A percentile compares a stretch with the other conserved stretches of the same genome.
Conservation (phyloP, 1,140 invertebrate species). For the Zophobas atratus region DNA sequence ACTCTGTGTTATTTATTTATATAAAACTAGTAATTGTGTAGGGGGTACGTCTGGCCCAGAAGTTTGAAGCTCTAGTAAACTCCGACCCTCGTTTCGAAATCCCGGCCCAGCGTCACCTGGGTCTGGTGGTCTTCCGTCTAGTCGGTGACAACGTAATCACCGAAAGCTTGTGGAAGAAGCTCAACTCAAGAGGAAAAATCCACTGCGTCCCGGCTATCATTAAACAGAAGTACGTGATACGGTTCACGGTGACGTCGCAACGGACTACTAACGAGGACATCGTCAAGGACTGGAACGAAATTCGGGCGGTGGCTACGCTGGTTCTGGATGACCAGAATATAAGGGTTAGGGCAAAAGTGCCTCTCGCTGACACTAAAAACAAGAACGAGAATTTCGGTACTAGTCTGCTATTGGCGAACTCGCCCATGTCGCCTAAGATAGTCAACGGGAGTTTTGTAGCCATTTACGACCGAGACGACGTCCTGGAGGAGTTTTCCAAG, state of each 20-base stretch:
- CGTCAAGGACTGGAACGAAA: constrained; percentile 91
- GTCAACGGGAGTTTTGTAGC: constrained; percentile 97
- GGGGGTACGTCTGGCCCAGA: constrained; percentile 85
- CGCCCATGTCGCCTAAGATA: constrained; percentile 97
- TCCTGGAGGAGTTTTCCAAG: constrained; percentile 84
- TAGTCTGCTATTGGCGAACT: constrained; percentile 92
- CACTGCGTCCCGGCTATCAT: constrained; percentile 95
- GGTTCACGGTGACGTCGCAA: constrained; percentile 94
- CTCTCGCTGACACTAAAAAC: constrained; percentile 84
- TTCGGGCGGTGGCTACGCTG: constrained; percentile 83
- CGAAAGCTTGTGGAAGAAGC: constrained; percentile 87
- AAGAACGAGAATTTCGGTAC: constrained; percentile 92
- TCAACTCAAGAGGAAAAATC: constrained; percentile 89
- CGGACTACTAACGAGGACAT: constrained; percentile 93
- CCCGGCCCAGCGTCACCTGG: constrained; percentile 87
- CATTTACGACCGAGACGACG: constrained; percentile 91
- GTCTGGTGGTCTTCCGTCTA: constrained; percentile 93
- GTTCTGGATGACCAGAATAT: constrained; percentile 74
- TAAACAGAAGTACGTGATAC: constrained; percentile 92
- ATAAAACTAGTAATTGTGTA: constrained; percentile 45
- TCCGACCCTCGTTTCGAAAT: constrained; percentile 92
- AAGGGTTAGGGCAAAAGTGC: constrained; percentile 75
- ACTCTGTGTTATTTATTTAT: background rate
- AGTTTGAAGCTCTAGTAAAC: constrained; percentile 89
- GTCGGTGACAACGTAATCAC: constrained; percentile 87